Conservation (phyloP, 2,888 invertebrate species). For the Meiosimyza platycephala region DNA sequence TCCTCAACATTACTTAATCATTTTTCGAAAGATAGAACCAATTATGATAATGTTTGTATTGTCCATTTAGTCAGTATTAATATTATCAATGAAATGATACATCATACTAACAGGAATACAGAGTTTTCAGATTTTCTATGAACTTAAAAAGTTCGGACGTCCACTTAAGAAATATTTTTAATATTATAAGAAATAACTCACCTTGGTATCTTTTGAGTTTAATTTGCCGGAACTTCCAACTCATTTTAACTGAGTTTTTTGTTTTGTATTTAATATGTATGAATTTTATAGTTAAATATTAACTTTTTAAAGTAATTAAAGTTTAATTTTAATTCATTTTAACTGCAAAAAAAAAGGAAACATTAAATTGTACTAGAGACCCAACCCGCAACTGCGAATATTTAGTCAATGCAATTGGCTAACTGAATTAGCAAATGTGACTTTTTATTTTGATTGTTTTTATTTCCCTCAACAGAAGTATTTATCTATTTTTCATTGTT, state of each 20-base stretch:
- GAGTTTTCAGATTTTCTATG: no score
- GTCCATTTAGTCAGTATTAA: no score
- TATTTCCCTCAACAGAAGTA: neutral
- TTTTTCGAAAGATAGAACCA: no score
- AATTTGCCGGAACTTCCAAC: constrained; percentile 30
- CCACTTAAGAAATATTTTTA: no score
- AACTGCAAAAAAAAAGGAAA: no score
- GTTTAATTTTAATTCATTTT: neutral
- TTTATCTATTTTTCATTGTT: neutral
- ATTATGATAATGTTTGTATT: no score
- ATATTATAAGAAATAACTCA: neutral
- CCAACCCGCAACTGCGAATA: neutral
- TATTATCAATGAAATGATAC: no score
- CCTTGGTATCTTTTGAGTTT: neutral
- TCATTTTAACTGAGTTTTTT: constrained; percentile 8
- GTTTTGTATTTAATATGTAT: neutral
- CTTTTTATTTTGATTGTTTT: neutral
- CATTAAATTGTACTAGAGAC: no score
- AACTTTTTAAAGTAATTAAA: neutral
- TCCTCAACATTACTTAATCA: no score
- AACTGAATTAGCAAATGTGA: constrained; percentile 16
- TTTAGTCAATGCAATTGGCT: neutral
- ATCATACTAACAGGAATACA: no score
- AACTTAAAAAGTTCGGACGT: no score
- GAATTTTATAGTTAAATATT: neutral